Base-by-base conservation (phyloP, 1,140 invertebrate species). In the Musca vetustissima region DNA sequence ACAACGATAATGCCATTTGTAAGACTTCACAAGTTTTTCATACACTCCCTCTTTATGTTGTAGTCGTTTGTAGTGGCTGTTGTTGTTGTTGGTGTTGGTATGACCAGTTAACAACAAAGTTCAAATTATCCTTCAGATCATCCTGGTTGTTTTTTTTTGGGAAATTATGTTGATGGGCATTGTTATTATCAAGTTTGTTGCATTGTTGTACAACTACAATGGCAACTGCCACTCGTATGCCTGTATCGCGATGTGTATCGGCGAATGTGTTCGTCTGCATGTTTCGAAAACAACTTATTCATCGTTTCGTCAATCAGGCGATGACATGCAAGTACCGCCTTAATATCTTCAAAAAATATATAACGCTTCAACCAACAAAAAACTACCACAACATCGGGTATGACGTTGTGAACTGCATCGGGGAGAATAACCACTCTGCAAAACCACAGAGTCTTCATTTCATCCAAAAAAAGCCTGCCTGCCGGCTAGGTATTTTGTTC, bases 231-330 rank as follows among this genome's bases (percentile, higher is more conserved):
- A 17, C 8, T 11, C 9, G 48, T n/a, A 52, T 52, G 21, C 6
- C 17, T 15, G 15, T 14, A 49, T 8, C 6, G 11, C 6, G 6
- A 49, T 14, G 17, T n/a, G 6, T 6, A 49, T n/a, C 11, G 17
- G 17, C 13, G 11, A 49, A 15, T 28, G 28, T 28, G 17, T 15
- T 14, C 25, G 24, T 14, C 59, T 66, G 47, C 67, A 43, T 68
- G 53, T 74, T 68, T 59, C 50, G 67, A 50, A 52, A 66, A 67
- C 68, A 67, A 70, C 73, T 75, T 74, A 70, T 68, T 74, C 74
- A 74, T 72, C 75, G 74, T 74, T 74, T 74, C 75, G 71, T 76
- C 75, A 76, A 76, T 76, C 75, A 76, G 74, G 75, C 75, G 75
- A 74, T 76, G 75, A 76, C 75, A 76, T 76, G 74, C 70, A 69